Evolutionary conservation across 2,888 invertebrate genomes (phyloP).

Genomic region (Caprella mutica): DNA sequence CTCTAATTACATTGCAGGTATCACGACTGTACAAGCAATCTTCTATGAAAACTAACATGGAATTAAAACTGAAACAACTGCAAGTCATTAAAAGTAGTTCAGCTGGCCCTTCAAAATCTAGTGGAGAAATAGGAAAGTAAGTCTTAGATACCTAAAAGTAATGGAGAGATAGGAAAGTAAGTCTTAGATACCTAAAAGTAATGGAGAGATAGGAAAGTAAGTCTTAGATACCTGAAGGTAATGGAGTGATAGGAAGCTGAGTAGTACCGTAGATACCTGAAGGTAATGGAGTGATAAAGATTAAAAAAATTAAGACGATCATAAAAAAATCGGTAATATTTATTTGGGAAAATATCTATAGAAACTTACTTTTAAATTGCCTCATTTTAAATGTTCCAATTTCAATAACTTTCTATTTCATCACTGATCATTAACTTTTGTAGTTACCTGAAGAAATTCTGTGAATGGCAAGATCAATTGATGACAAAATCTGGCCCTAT

Average conservation of each 20-base stretch:
- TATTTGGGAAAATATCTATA: no score
- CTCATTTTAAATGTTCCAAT: no score
- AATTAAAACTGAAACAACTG: conserved; percentile 38
- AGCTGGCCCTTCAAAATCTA: conserved; percentile 35
- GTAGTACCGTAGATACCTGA: no score
- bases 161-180: conserved; percentile 39
- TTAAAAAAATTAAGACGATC: no score
- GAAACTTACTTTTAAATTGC: no score
- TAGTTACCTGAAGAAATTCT: conserved; percentile 39
- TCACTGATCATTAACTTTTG: no score
- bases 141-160: conserved; percentile 35
- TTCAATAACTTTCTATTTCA: no score
- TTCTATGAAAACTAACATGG: conserved; percentile 37
- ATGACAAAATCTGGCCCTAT: no score
- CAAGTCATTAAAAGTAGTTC: conserved; percentile 37
- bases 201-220: conserved; percentile 39
- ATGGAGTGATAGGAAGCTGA: conserved; percentile 39
- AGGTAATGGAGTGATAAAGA: no score
- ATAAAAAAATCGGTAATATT: no score
- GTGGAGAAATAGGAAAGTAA: conserved; percentile 39
- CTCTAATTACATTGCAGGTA: no score
- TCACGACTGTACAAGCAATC: conserved; percentile 39
- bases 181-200: conserved; percentile 35
- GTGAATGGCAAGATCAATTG: conserved; percentile 38
- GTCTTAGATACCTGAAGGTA: conserved; percentile 35